Conservation (phyloP, 2,797 vertebrate genomes). For the Enteromius unitaeniatus region DNA sequence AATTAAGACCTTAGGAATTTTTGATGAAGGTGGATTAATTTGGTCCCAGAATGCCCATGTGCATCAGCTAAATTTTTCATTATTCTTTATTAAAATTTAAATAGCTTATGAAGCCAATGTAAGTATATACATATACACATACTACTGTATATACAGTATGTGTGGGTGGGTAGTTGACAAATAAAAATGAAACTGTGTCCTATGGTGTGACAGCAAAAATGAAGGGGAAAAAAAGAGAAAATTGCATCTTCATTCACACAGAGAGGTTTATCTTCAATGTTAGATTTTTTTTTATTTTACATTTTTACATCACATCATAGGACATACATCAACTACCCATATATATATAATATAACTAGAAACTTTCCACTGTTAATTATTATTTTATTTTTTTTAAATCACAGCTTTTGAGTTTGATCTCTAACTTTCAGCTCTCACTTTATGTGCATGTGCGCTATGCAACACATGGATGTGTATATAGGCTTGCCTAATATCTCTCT, state of each 20-base stretch:
- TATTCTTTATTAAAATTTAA: background rate
- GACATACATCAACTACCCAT: too few relatives aligned
- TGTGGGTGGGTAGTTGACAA: too few relatives aligned
- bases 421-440: background rate
- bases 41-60: background rate
- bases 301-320: too few relatives aligned
- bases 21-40: slow-evolving; percentile 20
- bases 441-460: background rate
- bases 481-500: slow-evolving; percentile 2
- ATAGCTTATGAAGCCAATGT: slow-evolving; percentile 2
- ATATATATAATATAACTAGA: background rate
- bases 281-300: too few relatives aligned
- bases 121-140: background rate
- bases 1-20: slow-evolving; percentile 10
- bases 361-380: background rate
- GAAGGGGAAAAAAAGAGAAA: too few relatives aligned
- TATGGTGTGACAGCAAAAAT: too few relatives aligned
- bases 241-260: too few relatives aligned
- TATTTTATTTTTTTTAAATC: background rate
- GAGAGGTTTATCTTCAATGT: too few relatives aligned
- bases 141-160: too few relatives aligned
- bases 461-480: background rate
- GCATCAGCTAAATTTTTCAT: slow-evolving; percentile 4
- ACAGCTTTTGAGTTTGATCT: background rate
- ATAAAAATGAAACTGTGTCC: too few relatives aligned